These are phyloP conservation scores for Creontiades dilutus DNA, from an alignment of 2,888 invertebrate species.

Conservation along the genomic window DNA sequence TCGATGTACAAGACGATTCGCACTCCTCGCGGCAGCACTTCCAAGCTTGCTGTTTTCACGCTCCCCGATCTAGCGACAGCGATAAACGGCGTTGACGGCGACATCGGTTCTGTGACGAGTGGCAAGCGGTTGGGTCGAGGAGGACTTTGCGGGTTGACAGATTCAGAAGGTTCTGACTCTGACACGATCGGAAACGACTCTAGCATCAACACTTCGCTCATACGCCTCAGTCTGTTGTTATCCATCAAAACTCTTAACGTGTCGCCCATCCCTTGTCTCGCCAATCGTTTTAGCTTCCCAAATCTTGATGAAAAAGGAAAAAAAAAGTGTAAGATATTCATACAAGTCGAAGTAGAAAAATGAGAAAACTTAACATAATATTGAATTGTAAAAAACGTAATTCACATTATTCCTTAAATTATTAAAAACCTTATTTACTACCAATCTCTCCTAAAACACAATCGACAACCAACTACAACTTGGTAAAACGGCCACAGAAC, in stretches of 20 bases:
- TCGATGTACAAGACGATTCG: slow-evolving; percentile 44
- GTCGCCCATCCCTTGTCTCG: slow-evolving; percentile 37
- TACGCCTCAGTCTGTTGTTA: not conserved
- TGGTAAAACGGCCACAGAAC: too few species aligned
- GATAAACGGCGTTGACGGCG: not conserved
- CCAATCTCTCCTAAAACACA: too few species aligned
- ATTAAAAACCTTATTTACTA: too few species aligned
- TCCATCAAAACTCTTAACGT: not conserved
- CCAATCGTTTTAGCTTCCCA: not conserved
- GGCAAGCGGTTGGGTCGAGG: not conserved
- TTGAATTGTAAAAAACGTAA: too few species aligned
- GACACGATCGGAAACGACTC: not conserved
- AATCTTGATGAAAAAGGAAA: not conserved
- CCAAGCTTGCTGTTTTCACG: not conserved
- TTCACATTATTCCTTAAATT: too few species aligned
- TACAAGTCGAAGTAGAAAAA: too few species aligned
- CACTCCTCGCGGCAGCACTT: not conserved
- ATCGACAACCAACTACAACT: too few species aligned
- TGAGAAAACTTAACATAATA: too few species aligned
- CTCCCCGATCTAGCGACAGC: not conserved
- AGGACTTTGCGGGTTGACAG: not conserved
- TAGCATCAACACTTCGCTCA: not conserved
- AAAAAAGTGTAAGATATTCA: too few species aligned
- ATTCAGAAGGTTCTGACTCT: not conserved
- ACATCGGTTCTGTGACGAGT: not conserved